Conservation (phyloP, 2,888 invertebrate species). For the Thumatha senex region DNA sequence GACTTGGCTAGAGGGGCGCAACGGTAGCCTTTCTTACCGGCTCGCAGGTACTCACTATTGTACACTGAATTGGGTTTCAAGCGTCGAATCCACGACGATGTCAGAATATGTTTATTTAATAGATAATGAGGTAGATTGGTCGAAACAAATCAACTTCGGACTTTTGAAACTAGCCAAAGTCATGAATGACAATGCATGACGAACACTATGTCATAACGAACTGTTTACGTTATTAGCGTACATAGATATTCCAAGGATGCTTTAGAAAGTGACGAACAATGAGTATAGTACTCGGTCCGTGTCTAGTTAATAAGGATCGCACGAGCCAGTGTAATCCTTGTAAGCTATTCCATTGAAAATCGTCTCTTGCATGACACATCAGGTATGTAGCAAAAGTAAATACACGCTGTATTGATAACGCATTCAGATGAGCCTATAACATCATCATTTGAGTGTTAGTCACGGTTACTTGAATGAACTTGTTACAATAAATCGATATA, state of each 20-base stretch:
- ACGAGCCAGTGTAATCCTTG: slow-evolving; percentile 36
- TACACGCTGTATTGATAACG: slow-evolving; percentile 12
- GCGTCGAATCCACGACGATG: no score
- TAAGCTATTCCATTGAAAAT: slow-evolving; percentile 29
- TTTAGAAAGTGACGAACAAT: slow-evolving; percentile 13
- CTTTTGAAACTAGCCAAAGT: slow-evolving; percentile 12
- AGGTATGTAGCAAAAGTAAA: slow-evolving; percentile 18
- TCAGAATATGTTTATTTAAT: no score
- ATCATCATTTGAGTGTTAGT: no score
- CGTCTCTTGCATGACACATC: slow-evolving; percentile 22
- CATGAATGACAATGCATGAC: slow-evolving; percentile 10
- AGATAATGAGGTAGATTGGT: slow-evolving; percentile 1
- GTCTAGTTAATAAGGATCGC: slow-evolving; percentile 14
- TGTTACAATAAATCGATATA: no score
- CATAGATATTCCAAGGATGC: slow-evolving; percentile 31
- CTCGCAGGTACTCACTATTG: no score
- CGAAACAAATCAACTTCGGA: slow-evolving; percentile 17
- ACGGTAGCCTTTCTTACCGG: no score
- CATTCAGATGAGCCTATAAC: neutral
- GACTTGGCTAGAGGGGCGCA: no score
- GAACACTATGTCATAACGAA: slow-evolving; percentile 24
- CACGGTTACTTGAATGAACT: no score
- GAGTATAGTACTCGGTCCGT: slow-evolving; percentile 8
- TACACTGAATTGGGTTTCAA: no score
- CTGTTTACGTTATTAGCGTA: slow-evolving; percentile 27